A percentile compares a stretch with the other conserved stretches of the same genome.
These are phyloP conservation scores for Cisticola juncidis DNA, from an alignment of 2,113 vertebrate species.

Conservation along the genomic window DNA sequence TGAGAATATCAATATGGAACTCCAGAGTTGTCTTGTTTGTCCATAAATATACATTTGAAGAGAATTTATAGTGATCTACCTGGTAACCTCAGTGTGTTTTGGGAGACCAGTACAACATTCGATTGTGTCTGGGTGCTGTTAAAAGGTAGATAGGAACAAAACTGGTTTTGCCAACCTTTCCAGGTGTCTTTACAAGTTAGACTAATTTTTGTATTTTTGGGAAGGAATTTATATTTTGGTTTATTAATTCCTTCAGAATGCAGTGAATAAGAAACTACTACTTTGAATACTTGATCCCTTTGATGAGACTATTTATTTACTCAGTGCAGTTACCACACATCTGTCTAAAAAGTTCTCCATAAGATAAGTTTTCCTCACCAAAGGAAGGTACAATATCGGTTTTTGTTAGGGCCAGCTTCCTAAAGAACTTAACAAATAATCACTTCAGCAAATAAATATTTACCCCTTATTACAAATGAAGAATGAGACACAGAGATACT, in stretches of 20 bases:
- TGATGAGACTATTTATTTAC: background rate
- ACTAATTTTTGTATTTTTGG: background rate
- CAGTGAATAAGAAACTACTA: background rate
- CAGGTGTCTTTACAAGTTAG: constrained; percentile 17
- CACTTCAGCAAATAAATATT: background rate
- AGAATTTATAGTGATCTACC: background rate
- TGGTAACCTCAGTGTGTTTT: background rate
- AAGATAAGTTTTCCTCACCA: background rate
- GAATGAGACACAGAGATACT: background rate
- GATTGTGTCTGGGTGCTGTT: background rate
- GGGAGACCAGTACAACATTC: background rate
- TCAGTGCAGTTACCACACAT: background rate
- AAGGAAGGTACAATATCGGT: background rate
- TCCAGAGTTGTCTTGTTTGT: background rate
- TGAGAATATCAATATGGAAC: background rate
- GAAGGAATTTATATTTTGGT: background rate
- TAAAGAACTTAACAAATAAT: background rate
- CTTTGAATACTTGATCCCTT: background rate
- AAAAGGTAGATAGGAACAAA: background rate
- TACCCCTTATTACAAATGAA: background rate
- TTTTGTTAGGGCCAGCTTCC: background rate
- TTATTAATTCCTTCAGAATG: background rate
- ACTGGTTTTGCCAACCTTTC: background rate
- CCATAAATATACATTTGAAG: background rate
- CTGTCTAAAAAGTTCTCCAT: background rate